Percentiles rank a stretch among this genome's conserved stretches.
These are phyloP conservation scores for Leptestheria dahalacensis DNA, from an alignment of 1,140 invertebrate species.

Conservation along the genomic window DNA sequence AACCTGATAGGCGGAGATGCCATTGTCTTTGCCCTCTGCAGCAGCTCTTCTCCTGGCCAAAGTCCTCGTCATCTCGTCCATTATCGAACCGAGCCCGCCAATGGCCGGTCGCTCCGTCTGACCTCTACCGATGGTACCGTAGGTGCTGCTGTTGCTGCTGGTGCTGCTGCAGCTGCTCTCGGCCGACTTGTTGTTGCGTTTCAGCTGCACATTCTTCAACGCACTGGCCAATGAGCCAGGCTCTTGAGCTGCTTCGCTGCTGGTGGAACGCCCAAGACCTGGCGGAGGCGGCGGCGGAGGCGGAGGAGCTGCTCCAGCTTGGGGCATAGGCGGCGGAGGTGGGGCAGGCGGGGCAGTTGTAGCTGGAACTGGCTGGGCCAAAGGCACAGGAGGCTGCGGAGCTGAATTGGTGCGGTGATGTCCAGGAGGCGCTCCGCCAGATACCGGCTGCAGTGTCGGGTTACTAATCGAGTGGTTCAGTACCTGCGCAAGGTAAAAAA, in stretches of 20 bases:
- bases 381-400: constrained; percentile 31
- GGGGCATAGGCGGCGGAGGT: constrained; percentile 23
- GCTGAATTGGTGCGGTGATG: constrained; percentile 17
- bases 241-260: constrained; percentile 10
- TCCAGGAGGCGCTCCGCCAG: background rate
- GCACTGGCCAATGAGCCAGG: constrained; percentile 50
- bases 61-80: constrained; percentile 94
- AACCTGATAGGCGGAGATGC: background rate
- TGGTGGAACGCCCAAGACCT: constrained; percentile 18
- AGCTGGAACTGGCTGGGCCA: constrained; percentile 31
- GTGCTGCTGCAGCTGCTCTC: constrained; percentile 70
- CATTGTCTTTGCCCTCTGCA: constrained; percentile 23
- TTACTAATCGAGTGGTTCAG: constrained; percentile 10
- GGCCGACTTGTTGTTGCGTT: constrained; percentile 39
- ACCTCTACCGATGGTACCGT: constrained; percentile 48
- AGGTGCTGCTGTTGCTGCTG: constrained; percentile 47
- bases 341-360: constrained; percentile 25
- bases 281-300: constrained; percentile 38
- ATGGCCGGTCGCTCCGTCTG: constrained; percentile 10
- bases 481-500: background rate
- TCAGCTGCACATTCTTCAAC: constrained; percentile 65
- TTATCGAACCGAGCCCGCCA: constrained; percentile 42
- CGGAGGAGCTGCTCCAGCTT: constrained; percentile 21
- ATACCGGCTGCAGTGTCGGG: constrained; percentile 6
- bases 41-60: constrained; percentile 68